These are phyloP conservation scores for Heterodera filipjevi DNA, from an alignment of 2,888 invertebrate species.

Conservation along the genomic window DNA sequence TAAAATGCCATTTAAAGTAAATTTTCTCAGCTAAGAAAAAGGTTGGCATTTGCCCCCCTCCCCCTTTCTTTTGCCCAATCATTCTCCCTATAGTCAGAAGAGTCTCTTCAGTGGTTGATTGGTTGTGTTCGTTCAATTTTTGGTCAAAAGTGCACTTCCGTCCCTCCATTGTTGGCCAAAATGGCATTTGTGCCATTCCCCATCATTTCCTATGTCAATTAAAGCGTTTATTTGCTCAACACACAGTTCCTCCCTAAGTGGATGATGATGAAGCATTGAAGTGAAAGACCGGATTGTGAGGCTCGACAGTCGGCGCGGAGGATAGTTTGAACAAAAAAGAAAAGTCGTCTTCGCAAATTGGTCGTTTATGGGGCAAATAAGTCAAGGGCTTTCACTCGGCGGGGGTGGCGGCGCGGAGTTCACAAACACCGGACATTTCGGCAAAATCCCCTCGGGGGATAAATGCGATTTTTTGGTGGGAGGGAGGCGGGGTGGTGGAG, in stretches of 20 bases:
- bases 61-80: too few species aligned
- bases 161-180: too few species aligned
- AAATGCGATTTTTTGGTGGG: not conserved
- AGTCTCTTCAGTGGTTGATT: too few species aligned
- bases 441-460: not conserved
- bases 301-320: not conserved
- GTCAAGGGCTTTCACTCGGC: not conserved
- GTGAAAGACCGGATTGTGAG: not conserved
- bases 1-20: too few species aligned
- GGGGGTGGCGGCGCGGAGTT: not conserved
- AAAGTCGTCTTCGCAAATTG: not conserved
- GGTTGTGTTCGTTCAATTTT: too few species aligned
- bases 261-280: not conserved
- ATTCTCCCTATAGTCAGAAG: too few species aligned
- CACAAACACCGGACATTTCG: not conserved
- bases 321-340: not conserved
- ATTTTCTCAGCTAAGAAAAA: too few species aligned
- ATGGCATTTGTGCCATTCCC: too few species aligned
- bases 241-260: not conserved
- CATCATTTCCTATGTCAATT: too few species aligned
- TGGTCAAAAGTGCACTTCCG: too few species aligned
- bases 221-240: not conserved
- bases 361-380: slow-evolving; percentile 7
- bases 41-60: too few species aligned
- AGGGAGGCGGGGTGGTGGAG: not conserved